Conservation (phyloP, 2,888 invertebrate genomes). For the Criorhina ranunculi region DNA sequence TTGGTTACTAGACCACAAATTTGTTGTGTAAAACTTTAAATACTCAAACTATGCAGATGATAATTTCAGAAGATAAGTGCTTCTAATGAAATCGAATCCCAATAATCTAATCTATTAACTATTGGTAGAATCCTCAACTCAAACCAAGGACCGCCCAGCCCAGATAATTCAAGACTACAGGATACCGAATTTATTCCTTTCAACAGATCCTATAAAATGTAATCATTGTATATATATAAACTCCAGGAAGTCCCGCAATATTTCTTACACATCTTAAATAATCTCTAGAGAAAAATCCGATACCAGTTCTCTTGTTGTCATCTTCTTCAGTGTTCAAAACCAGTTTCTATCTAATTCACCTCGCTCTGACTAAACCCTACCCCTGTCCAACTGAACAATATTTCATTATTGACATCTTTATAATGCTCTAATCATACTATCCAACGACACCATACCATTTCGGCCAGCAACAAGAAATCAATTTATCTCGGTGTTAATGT, state of each 20-base stretch:
- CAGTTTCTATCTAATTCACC: constrained; percentile 2
- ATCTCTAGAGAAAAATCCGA: constrained; percentile 3
- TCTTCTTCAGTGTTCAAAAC: constrained; percentile 21
- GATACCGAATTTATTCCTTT: constrained; percentile 1
- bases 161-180: neutral
- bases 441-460: constrained; percentile 42
- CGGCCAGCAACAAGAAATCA: constrained; percentile 59
- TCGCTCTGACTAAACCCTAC: constrained; percentile 1
- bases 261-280: constrained; percentile 35
- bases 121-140: no score
- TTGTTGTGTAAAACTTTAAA: no score
- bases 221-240: constrained; percentile 44
- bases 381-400: constrained; percentile 30
- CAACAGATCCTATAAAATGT: constrained; percentile 34
- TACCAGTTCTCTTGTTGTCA: constrained; percentile 44
- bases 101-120: no score
- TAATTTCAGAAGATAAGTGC: no score
- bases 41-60: no score
- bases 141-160: neutral
- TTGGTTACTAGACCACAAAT: no score
- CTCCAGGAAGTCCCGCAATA: constrained; percentile 48
- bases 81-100: no score
- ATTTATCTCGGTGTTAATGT: constrained; percentile 49
- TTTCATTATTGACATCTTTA: constrained; percentile 73
- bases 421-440: constrained; percentile 58